Evolutionary conservation across 2,797 vertebrate species (phyloP).

Genomic region (Morus bassanus): DNA sequence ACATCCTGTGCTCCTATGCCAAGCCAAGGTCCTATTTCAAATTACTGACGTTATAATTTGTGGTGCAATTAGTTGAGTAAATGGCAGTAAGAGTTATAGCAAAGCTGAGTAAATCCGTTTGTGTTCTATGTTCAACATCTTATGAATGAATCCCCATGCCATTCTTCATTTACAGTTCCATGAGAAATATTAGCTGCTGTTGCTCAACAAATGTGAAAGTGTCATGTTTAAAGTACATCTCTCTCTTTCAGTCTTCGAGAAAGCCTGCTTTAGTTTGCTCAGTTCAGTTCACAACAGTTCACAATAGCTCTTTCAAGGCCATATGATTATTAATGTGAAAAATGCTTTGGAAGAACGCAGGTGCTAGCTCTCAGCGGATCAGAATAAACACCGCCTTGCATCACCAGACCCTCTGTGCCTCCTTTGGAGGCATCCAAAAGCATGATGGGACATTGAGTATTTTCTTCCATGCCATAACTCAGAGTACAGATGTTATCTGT

Average conservation of each 20-base stretch:
- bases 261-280: neutral
- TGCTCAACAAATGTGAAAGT: neutral
- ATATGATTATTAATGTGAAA: neutral
- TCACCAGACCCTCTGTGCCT: neutral
- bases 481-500: neutral
- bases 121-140: neutral
- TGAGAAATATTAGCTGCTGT: neutral
- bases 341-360: neutral
- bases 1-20: neutral
- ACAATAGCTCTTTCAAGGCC: neutral
- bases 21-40: neutral
- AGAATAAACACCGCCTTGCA: rapidly evolving
- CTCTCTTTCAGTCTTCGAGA: neutral
- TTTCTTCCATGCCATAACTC: neutral
- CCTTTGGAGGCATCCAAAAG: neutral
- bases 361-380: neutral
- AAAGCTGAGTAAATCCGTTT: neutral
- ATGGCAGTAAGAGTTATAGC: neutral
- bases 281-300: neutral
- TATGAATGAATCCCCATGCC: neutral
- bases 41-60: neutral
- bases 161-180: neutral
- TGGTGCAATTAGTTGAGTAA: neutral
- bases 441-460: neutral
- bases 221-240: neutral